Evolutionary conservation across 37 sponge, comb jelly and placozoan species (phyloP).

Genomic region (Eunapius fragilis): DNA sequence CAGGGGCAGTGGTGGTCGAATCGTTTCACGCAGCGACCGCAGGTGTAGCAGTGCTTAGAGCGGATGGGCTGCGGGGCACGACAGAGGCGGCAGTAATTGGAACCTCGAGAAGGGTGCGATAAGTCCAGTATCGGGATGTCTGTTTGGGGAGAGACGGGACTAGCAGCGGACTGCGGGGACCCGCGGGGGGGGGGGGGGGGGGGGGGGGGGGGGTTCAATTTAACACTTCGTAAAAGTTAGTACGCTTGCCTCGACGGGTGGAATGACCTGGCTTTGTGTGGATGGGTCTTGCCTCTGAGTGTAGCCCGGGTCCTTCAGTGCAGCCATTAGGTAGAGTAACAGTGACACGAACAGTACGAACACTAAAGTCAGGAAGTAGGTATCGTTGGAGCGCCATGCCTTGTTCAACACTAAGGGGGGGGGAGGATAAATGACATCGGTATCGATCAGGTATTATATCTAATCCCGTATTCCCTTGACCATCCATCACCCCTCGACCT

Average conservation of each 20-base stretch:
- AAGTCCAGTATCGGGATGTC: background rate
- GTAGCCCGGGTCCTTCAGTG: constrained; percentile 56
- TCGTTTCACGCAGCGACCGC: constrained; percentile 58
- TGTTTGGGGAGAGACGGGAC: background rate
- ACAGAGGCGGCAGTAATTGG: constrained; percentile 51
- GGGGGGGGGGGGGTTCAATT: background rate
- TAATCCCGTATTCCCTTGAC: background rate
- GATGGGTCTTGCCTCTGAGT: background rate
- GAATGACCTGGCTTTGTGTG: background rate
- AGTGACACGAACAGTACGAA: constrained; percentile 18
- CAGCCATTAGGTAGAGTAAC: constrained; percentile 37
- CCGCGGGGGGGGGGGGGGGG: background rate
- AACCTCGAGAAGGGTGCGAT: background rate
- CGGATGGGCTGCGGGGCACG: constrained; percentile 29
- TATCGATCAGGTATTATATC: too few relatives aligned
- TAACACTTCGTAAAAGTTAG: too few relatives aligned
- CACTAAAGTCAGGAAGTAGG: constrained; percentile 25
- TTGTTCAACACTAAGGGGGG: constrained; percentile 48
- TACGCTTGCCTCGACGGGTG: background rate
- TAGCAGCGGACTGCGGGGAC: background rate
- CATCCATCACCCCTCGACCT: too few relatives aligned
- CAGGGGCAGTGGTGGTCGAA: constrained; percentile 88
- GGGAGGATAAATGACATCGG: background rate
- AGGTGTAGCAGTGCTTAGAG: constrained; percentile 68
- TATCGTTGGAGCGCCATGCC: constrained; percentile 27